Evolutionary conservation across 2,888 invertebrate genomes (phyloP).

Genomic region (Agrotis segetum): DNA sequence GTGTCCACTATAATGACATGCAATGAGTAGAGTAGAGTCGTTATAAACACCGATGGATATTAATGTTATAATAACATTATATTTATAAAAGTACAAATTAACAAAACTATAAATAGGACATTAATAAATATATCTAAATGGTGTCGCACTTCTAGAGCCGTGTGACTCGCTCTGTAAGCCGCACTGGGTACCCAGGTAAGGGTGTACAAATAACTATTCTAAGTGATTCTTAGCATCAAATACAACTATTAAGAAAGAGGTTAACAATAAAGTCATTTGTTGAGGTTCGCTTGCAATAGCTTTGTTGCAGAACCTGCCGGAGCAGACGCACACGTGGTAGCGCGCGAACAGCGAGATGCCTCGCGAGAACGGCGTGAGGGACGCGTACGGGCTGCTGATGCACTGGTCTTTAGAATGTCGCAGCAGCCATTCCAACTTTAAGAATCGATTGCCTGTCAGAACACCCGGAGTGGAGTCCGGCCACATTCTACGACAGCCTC

Average conservation of each 20-base stretch:
- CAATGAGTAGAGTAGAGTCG: too few relatives aligned
- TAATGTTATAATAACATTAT: neutral
- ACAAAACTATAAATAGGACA: neutral
- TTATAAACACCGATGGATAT: too few relatives aligned
- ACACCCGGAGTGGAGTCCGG: fast-evolving
- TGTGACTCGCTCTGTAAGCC: neutral
- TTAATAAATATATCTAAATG: neutral
- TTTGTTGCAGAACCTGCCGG: conserved; percentile 23
- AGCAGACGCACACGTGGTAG: conserved; percentile 39
- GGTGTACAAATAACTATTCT: neutral
- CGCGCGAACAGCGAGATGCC: conserved; percentile 32
- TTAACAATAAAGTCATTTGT: conserved; percentile 7
- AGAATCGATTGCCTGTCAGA: neutral
- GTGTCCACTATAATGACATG: too few relatives aligned
- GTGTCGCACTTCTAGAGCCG: neutral
- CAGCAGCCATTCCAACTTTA: conserved; percentile 23
- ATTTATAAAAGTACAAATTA: neutral
- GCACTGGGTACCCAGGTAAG: neutral
- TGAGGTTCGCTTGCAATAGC: neutral
- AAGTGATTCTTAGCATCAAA: neutral
- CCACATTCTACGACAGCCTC: conserved; percentile 26
- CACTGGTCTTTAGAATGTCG: neutral
- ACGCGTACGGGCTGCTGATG: conserved; percentile 33
- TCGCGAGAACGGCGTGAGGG: conserved; percentile 22
- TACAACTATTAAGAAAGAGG: neutral